A percentile compares a stretch with the other conserved stretches of the same genome.
Conservation (phyloP, 2,888 invertebrate species). For the Drosophila affinis region DNA sequence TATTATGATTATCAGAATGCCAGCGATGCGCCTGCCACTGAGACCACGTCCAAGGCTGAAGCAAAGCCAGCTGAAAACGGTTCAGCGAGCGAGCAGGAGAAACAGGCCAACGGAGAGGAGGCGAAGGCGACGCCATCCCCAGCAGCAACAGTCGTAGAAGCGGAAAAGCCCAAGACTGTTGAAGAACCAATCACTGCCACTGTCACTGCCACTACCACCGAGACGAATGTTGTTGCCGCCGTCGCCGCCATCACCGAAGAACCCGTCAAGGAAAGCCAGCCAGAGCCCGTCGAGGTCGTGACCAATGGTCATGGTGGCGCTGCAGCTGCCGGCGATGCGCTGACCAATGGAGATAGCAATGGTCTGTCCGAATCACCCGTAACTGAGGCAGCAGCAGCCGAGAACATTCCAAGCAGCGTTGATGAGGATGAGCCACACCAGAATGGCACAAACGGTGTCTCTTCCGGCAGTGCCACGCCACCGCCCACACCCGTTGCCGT, state of each 20-base stretch:
- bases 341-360: constrained; percentile 79
- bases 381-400: constrained; percentile 57
- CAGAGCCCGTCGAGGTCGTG: constrained; percentile 56
- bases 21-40: constrained; percentile 39
- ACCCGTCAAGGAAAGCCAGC: constrained; percentile 53
- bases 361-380: constrained; percentile 65
- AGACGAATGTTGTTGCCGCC: constrained; percentile 45
- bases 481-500: constrained; percentile 74
- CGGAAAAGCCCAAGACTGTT: constrained; percentile 53
- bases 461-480: constrained; percentile 60
- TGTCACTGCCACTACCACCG: constrained; percentile 47
- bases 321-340: constrained; percentile 37
- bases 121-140: constrained; percentile 48
- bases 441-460: constrained; percentile 73
- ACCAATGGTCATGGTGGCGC: constrained; percentile 70
- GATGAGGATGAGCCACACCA: constrained; percentile 71
- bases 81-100: constrained; percentile 66
- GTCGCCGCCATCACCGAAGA: constrained; percentile 32
- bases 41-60: constrained; percentile 53
- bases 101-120: constrained; percentile 67
- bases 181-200: constrained; percentile 46
- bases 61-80: constrained; percentile 71
- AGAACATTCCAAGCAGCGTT: constrained; percentile 59
- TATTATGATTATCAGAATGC: not conserved
- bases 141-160: constrained; percentile 60